These are phyloP conservation scores for Drosophila tristis DNA, from an alignment of 1,140 invertebrate genomes.

Conservation along the genomic window DNA sequence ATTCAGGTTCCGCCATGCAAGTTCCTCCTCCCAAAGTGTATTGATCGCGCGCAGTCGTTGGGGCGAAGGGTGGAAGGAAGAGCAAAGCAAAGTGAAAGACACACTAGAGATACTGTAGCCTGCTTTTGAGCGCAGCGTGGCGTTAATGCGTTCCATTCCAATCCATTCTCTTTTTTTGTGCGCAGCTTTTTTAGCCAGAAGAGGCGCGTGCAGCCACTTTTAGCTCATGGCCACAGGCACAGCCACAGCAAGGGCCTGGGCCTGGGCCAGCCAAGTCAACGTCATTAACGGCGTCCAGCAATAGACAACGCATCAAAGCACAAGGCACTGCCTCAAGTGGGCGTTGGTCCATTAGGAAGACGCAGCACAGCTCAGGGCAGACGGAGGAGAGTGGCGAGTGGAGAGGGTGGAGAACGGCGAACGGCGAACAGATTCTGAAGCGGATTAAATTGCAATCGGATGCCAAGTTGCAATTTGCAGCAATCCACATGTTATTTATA, in stretches of 20 bases:
- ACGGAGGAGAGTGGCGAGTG: too few species aligned
- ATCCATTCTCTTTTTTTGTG: background rate
- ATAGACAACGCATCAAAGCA: constrained; percentile 46
- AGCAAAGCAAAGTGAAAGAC: background rate
- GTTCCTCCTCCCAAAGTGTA: background rate
- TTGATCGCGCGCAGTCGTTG: constrained; percentile 5
- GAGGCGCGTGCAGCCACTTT: constrained; percentile 69
- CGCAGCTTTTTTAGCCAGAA: background rate
- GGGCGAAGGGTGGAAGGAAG: too few species aligned
- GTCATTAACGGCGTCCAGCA: constrained; percentile 49
- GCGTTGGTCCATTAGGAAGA: constrained; percentile 68
- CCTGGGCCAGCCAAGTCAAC: constrained; percentile 51
- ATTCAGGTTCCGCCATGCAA: background rate
- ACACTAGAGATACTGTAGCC: constrained; percentile 26
- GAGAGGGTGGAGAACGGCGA: background rate
- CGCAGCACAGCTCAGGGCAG: background rate
- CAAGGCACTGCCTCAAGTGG: constrained; percentile 49
- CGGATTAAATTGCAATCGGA: background rate
- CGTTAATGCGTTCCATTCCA: constrained; percentile 51
- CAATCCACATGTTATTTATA: constrained; percentile 71
- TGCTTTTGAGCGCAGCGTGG: constrained; percentile 62
- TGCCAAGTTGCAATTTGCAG: constrained; percentile 26
- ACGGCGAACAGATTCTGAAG: constrained; percentile 1
- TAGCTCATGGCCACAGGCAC: background rate
- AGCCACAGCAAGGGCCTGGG: too few species aligned